phyloP scores from a whole-genome alignment of 2,113 vertebrate species.

The Blennius ocellaris region DNA sequence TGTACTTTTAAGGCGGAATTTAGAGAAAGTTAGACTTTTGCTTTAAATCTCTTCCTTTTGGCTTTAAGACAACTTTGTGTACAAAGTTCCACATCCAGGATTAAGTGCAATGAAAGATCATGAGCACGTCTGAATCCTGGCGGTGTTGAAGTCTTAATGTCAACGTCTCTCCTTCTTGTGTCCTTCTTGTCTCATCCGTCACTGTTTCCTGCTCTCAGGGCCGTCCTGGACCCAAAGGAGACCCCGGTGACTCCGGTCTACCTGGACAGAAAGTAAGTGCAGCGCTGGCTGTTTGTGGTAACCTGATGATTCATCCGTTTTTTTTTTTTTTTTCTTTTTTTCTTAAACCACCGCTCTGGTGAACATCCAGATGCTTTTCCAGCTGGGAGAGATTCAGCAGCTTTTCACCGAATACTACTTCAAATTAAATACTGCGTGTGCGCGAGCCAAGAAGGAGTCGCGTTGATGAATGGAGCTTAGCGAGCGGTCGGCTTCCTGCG shows the following conservation, averaged over 20 bases:
- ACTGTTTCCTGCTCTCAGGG: constrained; percentile 81
- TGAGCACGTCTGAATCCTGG: no score
- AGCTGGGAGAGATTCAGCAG: constrained; percentile 33
- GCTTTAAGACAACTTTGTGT: no score
- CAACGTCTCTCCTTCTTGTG: no score
- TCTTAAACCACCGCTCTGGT: constrained; percentile 58
- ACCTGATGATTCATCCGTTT: no score
- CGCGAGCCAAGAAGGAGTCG: constrained; percentile 34
- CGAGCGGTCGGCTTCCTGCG: neutral
- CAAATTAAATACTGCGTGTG: constrained; percentile 30
- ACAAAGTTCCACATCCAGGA: no score
- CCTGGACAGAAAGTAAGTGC: constrained; percentile 88
- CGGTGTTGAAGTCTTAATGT: no score
- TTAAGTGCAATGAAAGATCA: no score
- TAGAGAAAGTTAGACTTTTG: no score
- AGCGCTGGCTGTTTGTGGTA: neutral
- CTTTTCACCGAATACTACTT: constrained; percentile 25
- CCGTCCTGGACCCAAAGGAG: constrained; percentile 94
- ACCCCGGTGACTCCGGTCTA: constrained; percentile 91
- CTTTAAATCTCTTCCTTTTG: no score
- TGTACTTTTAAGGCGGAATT: no score
- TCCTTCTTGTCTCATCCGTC: neutral
- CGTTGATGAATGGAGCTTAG: constrained; percentile 21
- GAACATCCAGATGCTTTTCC: constrained; percentile 28
- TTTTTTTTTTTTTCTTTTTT: no score